phyloP scores from a whole-genome alignment of 2,888 invertebrate genomes.

The Parnassius apollo region DNA sequence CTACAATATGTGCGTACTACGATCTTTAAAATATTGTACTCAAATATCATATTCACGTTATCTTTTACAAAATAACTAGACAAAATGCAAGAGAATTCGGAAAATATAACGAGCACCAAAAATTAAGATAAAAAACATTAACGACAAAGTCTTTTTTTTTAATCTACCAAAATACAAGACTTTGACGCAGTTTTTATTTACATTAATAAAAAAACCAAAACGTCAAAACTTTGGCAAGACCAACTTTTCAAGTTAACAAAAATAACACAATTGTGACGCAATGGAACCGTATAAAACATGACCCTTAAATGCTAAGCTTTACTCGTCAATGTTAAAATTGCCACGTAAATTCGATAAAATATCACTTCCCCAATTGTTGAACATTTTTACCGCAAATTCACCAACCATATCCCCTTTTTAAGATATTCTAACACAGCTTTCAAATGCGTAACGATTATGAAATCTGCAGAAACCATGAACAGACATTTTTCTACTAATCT shows the following conservation, averaged over 20 bases:
- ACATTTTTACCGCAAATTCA: constrained; percentile 31
- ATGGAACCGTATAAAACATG: constrained; percentile 35
- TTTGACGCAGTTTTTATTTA: constrained; percentile 26
- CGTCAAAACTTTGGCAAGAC: constrained; percentile 63
- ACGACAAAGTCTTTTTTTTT: constrained; percentile 30
- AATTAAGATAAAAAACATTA: constrained; percentile 32
- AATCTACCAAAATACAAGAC: constrained; percentile 28
- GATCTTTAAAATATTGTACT: constrained; percentile 37
- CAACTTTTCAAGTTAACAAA: constrained; percentile 37
- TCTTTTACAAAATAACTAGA: constrained; percentile 27
- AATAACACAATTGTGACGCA: constrained; percentile 42
- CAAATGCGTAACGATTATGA: not conserved
- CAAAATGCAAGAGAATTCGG: constrained; percentile 43
- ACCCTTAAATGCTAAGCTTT: constrained; percentile 42
- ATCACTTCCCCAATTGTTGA: constrained; percentile 52
- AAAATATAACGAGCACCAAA: constrained; percentile 53
- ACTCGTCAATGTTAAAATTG: constrained; percentile 47
- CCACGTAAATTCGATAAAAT: constrained; percentile 76
- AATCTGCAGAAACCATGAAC: too few species aligned
- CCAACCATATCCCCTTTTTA: constrained; percentile 9
- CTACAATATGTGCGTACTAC: constrained; percentile 39
- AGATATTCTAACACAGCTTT: not conserved
- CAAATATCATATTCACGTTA: constrained; percentile 31
- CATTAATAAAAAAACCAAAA: constrained; percentile 25
- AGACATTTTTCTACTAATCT: too few species aligned